These are phyloP conservation scores for Apostichopus parvimensis DNA, from an alignment of 35 echinoderm and acorn worm species.

Conservation along the genomic window DNA sequence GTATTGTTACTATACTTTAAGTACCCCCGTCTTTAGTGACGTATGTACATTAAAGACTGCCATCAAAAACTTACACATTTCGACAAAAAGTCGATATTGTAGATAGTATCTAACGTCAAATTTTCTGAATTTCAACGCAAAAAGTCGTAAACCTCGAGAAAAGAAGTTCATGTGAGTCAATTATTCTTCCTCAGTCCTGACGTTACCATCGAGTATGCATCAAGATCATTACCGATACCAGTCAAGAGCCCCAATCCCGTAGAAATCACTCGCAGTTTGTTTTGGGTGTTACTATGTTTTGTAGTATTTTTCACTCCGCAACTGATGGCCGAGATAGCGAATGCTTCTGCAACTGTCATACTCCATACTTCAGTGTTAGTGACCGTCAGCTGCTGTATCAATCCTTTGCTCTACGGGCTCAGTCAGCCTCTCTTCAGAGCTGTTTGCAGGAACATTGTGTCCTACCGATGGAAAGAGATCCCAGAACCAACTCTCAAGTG, in stretches of 20 bases:
- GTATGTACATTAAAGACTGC: no score
- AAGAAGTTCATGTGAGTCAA: no score
- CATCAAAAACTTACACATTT: no score
- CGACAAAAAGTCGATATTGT: no score
- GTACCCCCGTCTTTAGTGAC: no score
- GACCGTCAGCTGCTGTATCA: not conserved
- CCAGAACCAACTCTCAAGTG: conserved; percentile 22
- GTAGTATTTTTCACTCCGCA: not conserved
- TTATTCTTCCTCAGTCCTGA: no score
- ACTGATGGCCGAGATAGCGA: not conserved
- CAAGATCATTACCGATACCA: no score
- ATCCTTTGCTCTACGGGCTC: conserved; percentile 20
- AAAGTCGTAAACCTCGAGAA: no score
- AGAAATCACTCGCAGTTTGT: not conserved
- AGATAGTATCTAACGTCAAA: no score
- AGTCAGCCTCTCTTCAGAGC: not conserved
- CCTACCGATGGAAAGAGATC: not conserved
- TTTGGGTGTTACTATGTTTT: not conserved
- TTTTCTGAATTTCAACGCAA: no score
- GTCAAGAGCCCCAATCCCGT: not conserved
- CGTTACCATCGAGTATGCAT: no score
- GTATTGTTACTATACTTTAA: no score
- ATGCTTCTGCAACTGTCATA: not conserved
- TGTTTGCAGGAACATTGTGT: not conserved
- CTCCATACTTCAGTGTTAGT: conserved; percentile 24